Evolutionary conservation across 1,140 invertebrate genomes (phyloP), one percentile per base, ranked within the genome.

Genomic region (Eumaeus atala): DNA sequence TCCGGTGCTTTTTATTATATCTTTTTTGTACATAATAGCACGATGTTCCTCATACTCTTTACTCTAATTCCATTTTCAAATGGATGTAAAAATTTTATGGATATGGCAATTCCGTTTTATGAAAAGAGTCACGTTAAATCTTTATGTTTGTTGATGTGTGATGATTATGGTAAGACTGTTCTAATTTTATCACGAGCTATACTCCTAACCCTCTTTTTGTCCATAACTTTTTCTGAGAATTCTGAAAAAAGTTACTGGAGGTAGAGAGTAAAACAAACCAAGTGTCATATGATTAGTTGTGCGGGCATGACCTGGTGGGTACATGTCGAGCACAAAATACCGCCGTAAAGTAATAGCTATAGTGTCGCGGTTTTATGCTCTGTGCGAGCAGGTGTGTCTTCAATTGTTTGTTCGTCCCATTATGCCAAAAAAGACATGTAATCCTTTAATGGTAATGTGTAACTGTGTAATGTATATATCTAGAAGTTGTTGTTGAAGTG

Each of bases 81-180:
- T 14, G 40, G 12, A 14, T 17, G 4, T 28, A 28, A 28, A 6
- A 28, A 28, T 14, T 44, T 16, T 16, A 44, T 44, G 7, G 40
- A 14, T 14, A 16, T 17, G 40, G 40, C 40, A 9, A 44, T 16
- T 44, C 16, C 40, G 40, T 44, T 44, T 44, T 44, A 44, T 9
- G 12, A 9, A 5, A 14, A 14, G 6, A 28, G 21, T 28, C 21
- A 28, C 10, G 14, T 44, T 44, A 14, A 7, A 44, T 16, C 0
- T 44, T 44, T 44, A 16, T 44, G 40, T 10, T 9, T 44, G 12
- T 44, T 44, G 40, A 44, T 16, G 40, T 44, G 40, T 44, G 40
- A 44, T 9, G 14, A 17, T 44, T 16, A 14, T 9, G 17, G 40
- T 44, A 9, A 16, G 40, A 14, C 16, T 16, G 6, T 44, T 44